These are phyloP conservation scores for Ellobius talpinus DNA, from an alignment of 2,113 vertebrate species.

Conservation along the genomic window DNA sequence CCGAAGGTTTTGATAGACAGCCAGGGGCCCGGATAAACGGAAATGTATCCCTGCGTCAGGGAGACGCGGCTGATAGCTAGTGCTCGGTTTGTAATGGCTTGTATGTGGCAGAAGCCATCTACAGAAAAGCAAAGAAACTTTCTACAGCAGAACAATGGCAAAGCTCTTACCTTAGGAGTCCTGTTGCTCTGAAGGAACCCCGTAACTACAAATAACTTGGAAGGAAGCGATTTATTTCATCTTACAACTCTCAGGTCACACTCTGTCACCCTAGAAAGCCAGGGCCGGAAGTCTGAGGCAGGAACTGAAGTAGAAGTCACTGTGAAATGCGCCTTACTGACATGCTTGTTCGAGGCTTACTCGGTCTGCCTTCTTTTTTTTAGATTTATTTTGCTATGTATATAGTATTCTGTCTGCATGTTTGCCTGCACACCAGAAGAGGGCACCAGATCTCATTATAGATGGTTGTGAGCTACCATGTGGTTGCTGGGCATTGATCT, in stretches of 20 bases:
- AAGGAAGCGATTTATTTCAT: neutral
- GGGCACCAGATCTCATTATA: neutral
- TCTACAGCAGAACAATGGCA: neutral
- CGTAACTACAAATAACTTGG: neutral
- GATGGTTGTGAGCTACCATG: neutral
- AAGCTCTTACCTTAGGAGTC: neutral
- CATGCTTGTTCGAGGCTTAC: neutral
- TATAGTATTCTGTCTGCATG: neutral
- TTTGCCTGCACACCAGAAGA: neutral
- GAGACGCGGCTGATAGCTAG: slow-evolving; percentile 5
- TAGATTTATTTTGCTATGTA: neutral
- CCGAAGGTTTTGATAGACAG: neutral
- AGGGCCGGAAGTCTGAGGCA: neutral
- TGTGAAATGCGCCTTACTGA: neutral
- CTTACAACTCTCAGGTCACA: neutral
- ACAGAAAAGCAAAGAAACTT: neutral
- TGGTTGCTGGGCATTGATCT: neutral
- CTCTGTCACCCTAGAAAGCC: neutral
- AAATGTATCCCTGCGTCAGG: neutral
- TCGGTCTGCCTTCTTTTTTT: neutral
- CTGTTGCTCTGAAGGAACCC: neutral
- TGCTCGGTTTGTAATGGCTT: neutral
- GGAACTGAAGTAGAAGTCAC: neutral
- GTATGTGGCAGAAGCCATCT: neutral
- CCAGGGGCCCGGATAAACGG: neutral